phyloP scores from a whole-genome alignment of 2,888 invertebrate species.

The Anarsia innoxiella region DNA sequence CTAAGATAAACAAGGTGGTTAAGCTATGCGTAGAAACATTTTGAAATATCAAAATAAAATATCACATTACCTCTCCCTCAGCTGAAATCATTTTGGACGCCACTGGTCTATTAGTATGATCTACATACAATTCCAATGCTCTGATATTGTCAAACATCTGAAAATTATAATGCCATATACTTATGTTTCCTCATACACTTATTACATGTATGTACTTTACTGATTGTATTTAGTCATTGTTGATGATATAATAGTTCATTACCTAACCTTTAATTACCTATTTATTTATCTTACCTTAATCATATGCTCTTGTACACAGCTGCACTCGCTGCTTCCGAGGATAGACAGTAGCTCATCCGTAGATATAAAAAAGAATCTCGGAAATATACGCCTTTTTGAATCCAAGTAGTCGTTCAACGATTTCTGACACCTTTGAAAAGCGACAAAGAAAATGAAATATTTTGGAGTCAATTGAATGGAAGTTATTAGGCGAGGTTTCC shows the following conservation, averaged over 20 bases:
- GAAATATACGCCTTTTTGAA: conserved; percentile 90
- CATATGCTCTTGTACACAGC: conserved; percentile 93
- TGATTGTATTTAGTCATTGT: no score
- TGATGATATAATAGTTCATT: not conserved
- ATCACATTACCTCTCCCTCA: conserved; percentile 81
- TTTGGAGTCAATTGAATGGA: no score
- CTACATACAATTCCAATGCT: conserved; percentile 80
- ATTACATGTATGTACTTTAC: no score
- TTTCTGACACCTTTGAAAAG: conserved; percentile 90
- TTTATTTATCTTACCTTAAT: conserved; percentile 79
- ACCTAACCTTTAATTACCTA: conserved; percentile 1
- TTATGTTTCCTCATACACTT: no score
- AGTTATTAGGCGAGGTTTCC: no score
- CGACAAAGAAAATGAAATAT: no score
- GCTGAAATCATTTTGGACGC: conserved; percentile 90
- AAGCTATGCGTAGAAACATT: not conserved
- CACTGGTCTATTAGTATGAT: conserved; percentile 78
- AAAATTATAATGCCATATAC: conserved; percentile 1
- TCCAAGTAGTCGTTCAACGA: conserved; percentile 93
- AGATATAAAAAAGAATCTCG: conserved; percentile 95
- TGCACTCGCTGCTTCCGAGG: conserved; percentile 88
- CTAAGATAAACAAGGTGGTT: no score
- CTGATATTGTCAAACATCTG: conserved; percentile 95
- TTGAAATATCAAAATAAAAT: not conserved
- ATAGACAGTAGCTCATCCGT: conserved; percentile 94